A percentile compares a stretch with the other conserved stretches of the same genome.
phyloP scores from a whole-genome alignment of 2,113 vertebrate species.

The Sander lucioperca region DNA sequence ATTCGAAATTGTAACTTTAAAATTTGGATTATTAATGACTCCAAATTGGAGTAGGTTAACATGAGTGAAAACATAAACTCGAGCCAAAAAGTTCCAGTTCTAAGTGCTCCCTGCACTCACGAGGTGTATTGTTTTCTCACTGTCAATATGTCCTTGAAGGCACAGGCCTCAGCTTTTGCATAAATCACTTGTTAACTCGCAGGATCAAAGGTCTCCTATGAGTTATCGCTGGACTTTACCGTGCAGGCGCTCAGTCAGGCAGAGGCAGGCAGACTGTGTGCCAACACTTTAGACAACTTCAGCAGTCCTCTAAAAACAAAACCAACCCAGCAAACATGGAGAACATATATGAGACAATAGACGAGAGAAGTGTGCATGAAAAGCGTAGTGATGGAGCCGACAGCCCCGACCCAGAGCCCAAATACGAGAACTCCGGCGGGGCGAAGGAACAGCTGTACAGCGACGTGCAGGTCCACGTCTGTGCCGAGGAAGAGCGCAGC shows the following conservation, averaged over 20 bases:
- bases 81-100: too few species aligned
- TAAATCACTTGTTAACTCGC: slow-evolving; percentile 62
- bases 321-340: slow-evolving; percentile 62
- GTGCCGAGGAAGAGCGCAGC: slow-evolving; percentile 11
- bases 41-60: not conserved
- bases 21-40: not conserved
- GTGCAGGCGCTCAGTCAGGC: slow-evolving; percentile 53
- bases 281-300: not conserved
- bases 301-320: slow-evolving; percentile 16
- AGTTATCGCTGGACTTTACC: slow-evolving; percentile 71
- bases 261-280: slow-evolving; percentile 44
- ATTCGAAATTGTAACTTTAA: not conserved
- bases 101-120: not conserved
- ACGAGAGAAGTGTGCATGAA: not conserved
- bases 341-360: slow-evolving; percentile 48
- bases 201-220: slow-evolving; percentile 83
- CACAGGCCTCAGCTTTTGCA: not conserved
- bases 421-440: slow-evolving; percentile 41
- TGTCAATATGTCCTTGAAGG: slow-evolving; percentile 42
- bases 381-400: not conserved
- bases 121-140: not conserved
- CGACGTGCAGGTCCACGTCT: slow-evolving; percentile 58
- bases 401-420: slow-evolving; percentile 24
- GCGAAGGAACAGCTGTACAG: slow-evolving; percentile 49
- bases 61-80: too few species aligned